Evolutionary conservation across 37 sponge, comb jelly and placozoan species (phyloP), one percentile per base, ranked within the genome.

Genomic region (Chondrosia reniformis): DNA sequence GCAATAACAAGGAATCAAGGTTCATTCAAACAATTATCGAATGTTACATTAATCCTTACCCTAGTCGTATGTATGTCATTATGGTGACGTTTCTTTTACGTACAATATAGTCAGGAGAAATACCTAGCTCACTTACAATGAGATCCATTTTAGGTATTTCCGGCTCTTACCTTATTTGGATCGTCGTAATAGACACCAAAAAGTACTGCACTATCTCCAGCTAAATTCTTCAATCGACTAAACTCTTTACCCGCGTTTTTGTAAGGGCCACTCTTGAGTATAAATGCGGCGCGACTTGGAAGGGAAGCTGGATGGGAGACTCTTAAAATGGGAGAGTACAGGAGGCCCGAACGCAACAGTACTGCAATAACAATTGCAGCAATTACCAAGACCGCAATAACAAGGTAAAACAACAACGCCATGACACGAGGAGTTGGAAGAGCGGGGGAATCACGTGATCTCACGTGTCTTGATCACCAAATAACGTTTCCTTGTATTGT

Each of bases 161-260:
- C n/a, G n/a, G n/a, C n/a, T n/a, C n/a, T n/a, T n/a, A 92, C 92
- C 80, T 78, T 84, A 3, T 87, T 46, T 32, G 93, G 89, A 73
- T 88, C 85, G 41, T 92, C 93, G 54, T 92, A 92, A 39, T 83
- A 92, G 15, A 92, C 45, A 0, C 80, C 86, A 79, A 92, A 88
- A 4, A 55, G 33, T 46, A 33, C 85, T 19, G 40, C 21, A 2
- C 45, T 46, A 32, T 82, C 27, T 0, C 77, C 85, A 2, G 44
- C 88, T 17, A 88, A 32, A 1, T 34, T 24, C 37, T 22, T 17
- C 4, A 88, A 46, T 1, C 44, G 28, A 0, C 67, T 33, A 38
- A 74, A 82, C 13, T 65, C 64, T 0, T 44, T 21, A 3, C 86
- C 80, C 27, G 69, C 54, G 1, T 82, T 76, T 46, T 80, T 75